phyloP scores from a whole-genome alignment of 2,113 vertebrate genomes.

The Pongo abelii region DNA sequence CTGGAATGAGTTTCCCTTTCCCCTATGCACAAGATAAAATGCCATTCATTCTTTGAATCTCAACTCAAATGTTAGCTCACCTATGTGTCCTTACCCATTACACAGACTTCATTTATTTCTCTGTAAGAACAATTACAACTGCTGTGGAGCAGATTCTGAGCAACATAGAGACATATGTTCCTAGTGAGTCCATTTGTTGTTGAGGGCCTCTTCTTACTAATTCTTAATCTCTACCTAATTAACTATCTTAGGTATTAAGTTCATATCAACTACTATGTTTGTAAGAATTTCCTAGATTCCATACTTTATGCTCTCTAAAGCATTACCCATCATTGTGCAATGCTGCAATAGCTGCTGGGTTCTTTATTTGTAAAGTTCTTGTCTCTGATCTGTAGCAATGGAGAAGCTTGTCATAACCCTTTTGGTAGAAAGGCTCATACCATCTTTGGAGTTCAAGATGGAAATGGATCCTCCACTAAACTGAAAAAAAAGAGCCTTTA shows the following conservation, averaged over 20 bases:
- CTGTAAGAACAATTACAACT: not conserved
- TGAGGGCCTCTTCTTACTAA: not conserved
- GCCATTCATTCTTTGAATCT: not conserved
- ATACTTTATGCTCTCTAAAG: not conserved
- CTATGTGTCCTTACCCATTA: not conserved
- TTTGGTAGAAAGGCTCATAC: not conserved
- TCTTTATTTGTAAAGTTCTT: not conserved
- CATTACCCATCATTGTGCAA: rapidly evolving
- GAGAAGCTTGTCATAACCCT: not conserved
- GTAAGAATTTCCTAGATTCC: not conserved
- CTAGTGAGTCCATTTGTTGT: not conserved
- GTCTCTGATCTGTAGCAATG: not conserved
- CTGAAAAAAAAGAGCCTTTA: not conserved
- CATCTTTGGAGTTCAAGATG: not conserved
- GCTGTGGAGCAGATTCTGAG: not conserved
- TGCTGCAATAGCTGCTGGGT: not conserved
- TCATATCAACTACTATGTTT: not conserved
- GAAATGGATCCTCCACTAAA: not conserved
- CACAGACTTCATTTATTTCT: not conserved
- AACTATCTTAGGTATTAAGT: not conserved
- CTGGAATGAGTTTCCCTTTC: not conserved
- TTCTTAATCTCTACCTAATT: not conserved
- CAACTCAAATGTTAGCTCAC: not conserved
- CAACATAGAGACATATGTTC: not conserved
- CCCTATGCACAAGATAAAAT: not conserved